Evolutionary conservation across 2,113 vertebrate genomes (phyloP).

Genomic region (Apteryx mantelli): DNA sequence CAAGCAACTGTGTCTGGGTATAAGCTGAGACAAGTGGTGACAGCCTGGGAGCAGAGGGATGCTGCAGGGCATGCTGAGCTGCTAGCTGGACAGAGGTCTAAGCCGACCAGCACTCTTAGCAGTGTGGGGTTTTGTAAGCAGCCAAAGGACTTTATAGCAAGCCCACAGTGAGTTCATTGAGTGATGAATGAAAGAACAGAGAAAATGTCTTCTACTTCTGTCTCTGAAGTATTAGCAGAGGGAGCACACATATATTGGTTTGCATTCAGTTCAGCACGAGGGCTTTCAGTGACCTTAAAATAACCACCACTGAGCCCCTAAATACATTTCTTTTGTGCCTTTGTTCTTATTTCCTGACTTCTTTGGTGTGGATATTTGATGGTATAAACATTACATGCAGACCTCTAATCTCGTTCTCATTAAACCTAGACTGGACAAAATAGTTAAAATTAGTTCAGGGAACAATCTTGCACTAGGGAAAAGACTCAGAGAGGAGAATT

Average conservation of each 20-base stretch:
- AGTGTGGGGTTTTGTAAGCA: not conserved
- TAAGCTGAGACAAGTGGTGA: not conserved
- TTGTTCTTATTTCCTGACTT: not conserved
- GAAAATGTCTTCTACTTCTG: not conserved
- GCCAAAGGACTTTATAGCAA: not conserved
- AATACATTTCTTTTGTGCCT: not conserved
- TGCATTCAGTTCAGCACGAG: not conserved
- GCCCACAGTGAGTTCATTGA: not conserved
- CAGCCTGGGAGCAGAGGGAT: not conserved
- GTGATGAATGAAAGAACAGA: not conserved
- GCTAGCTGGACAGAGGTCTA: not conserved
- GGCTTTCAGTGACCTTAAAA: not conserved
- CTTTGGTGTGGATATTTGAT: not conserved
- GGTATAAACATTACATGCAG: not conserved
- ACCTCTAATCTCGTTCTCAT: not conserved
- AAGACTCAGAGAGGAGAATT: not conserved
- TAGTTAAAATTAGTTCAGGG: not conserved
- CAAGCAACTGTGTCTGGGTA: accelerated
- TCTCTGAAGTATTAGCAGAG: not conserved
- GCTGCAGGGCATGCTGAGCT: accelerated
- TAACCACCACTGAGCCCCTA: not conserved
- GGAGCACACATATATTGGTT: not conserved
- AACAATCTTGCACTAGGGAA: not conserved
- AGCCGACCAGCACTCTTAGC: not conserved
- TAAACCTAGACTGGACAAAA: not conserved